These are phyloP conservation scores for Sebastes matsubarae DNA, from an alignment of 2,797 vertebrate genomes.

Conservation along the genomic window DNA sequence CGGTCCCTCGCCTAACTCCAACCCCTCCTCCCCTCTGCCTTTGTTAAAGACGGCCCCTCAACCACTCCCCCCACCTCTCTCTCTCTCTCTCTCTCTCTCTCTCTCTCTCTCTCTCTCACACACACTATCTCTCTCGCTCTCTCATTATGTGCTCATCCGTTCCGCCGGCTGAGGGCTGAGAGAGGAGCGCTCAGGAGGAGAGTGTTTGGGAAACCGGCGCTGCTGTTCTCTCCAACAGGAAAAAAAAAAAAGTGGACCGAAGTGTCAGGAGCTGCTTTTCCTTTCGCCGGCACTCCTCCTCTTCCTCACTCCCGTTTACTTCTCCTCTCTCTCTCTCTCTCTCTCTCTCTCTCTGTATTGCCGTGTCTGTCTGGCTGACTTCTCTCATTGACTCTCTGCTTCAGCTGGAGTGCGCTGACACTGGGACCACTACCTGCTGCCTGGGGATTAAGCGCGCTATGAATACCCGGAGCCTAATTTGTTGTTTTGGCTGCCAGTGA, in stretches of 20 bases:
- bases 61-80: conserved; percentile 63
- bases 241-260: conserved; percentile 39
- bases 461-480: conserved; percentile 67
- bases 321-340: background rate
- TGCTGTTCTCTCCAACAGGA: conserved; percentile 40
- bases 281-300: conserved; percentile 33
- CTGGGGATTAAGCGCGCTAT: conserved; percentile 69
- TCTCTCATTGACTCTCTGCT: conserved; percentile 59
- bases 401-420: conserved; percentile 68
- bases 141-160: conserved; percentile 74
- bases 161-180: conserved; percentile 74
- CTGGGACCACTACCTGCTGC: conserved; percentile 78
- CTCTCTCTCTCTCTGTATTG: conserved; percentile 15
- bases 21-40: conserved; percentile 72
- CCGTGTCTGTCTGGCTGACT: conserved; percentile 49
- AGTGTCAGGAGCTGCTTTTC: conserved; percentile 67
- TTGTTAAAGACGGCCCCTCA: conserved; percentile 83
- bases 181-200: conserved; percentile 67
- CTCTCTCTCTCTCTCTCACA: conserved; percentile 34
- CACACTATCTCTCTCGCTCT: conserved; percentile 57
- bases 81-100: conserved; percentile 32
- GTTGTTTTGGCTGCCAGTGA: conserved; percentile 72
- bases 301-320: conserved; percentile 40
- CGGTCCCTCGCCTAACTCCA: conserved; percentile 58
- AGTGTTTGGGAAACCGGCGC: conserved; percentile 61